Evolutionary conservation across 2,113 vertebrate genomes (phyloP), one percentile per base, ranked within the genome.

Genomic region (Stictonetta naevosa): DNA sequence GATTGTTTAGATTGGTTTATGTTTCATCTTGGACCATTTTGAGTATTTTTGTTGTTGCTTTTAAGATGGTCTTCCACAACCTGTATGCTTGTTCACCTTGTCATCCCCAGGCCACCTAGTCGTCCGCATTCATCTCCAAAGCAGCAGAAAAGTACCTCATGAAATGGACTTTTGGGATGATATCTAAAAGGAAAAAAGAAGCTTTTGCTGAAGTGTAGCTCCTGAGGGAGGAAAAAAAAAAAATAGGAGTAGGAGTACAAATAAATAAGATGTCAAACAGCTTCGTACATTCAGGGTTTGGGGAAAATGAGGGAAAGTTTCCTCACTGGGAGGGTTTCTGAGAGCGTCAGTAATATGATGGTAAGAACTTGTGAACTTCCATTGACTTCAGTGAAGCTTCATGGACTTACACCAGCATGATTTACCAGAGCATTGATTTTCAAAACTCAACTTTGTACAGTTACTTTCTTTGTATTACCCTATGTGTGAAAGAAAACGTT

Each of bases 351-450:
- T 64, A 13, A 2, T 1, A 22, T 8, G 16, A 60, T 11, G 46
- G 14, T 21, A 56, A 77, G 66, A 22, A 2, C 10, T 23, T 28
- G 38, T 38, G 40, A 33, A 14, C 8, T 11, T 62, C 26, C 20
- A 2, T 10, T 40, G 33, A 33, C n/a, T 69, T 53, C 42, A 10
- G 7, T 26, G 69, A 55, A 50, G 19, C 36, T 33, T 31, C 26
- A 5, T 2, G 15, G 40, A 23, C 12, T 40, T 52, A 20, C 0
- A 90, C 29, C 33, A 53, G 59, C 8, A 10, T 8, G n/a, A n/a
- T 31, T 66, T 36, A 50, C 13, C 34, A 18, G 1, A 89, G 53
- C 34, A 52, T 86, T 62, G 25, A 83, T 62, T 84, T 84, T 69
- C 22, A 50, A 23, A 31, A 38, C 28, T 26, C 26, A 40, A 19